A percentile compares a stretch with the other conserved stretches of the same genome.
Conservation (phyloP, 2,888 invertebrate genomes). For the Andrena camellia region DNA sequence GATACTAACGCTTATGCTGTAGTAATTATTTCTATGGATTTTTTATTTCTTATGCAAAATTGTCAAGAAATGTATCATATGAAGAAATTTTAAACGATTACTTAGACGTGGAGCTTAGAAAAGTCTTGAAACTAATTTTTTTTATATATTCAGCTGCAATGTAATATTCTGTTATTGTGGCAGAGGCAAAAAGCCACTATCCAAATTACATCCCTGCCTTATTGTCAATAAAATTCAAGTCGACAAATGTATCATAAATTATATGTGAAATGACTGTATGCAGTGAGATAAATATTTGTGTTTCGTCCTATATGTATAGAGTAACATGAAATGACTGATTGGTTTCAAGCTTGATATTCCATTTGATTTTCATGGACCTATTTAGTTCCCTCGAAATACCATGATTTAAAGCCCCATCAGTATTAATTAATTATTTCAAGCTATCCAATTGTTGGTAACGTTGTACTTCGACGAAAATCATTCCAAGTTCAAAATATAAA, state of each 20-base stretch:
- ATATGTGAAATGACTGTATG: neutral
- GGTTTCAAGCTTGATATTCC: conserved; percentile 1
- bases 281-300: neutral
- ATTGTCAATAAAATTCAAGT: neutral
- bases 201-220: neutral
- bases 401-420: too few species aligned
- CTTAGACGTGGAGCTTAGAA: neutral
- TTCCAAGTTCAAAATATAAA: too few species aligned
- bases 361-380: too few species aligned
- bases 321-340: neutral
- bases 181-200: neutral
- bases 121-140: neutral
- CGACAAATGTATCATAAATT: neutral
- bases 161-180: neutral
- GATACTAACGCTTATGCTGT: neutral
- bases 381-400: too few species aligned
- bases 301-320: neutral
- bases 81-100: neutral
- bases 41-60: neutral
- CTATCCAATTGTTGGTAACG: too few species aligned
- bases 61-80: neutral
- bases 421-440: too few species aligned
- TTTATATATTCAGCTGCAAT: neutral
- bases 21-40: neutral
- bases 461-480: too few species aligned